phyloP scores from a whole-genome alignment of 2,797 vertebrate species.

The Gymnothorax reevesii region DNA sequence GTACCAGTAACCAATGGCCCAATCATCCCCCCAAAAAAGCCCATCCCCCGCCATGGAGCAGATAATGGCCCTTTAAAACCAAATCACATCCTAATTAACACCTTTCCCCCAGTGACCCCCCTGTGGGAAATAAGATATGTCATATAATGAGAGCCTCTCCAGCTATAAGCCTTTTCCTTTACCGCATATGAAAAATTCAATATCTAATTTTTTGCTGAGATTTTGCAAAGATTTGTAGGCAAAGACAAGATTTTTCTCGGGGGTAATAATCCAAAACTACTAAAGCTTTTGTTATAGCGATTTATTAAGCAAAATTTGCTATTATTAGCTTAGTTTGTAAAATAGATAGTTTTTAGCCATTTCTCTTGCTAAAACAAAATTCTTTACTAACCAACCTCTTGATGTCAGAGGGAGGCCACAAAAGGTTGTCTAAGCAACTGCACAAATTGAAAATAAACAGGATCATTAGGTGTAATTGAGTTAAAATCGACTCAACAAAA shows the following conservation, averaged over 20 bases:
- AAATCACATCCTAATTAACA: slow-evolving; percentile 23
- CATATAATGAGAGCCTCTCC: background rate
- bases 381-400: background rate
- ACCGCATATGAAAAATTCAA: background rate
- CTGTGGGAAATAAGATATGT: background rate
- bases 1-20: slow-evolving; percentile 7
- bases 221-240: background rate
- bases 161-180: background rate
- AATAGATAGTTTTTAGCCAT: background rate
- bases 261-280: background rate
- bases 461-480: slow-evolving; percentile 20
- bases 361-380: background rate
- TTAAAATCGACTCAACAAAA: slow-evolving; percentile 20
- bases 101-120: background rate
- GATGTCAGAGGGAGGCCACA: background rate
- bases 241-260: background rate
- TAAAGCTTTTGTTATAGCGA: background rate
- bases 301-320: background rate
- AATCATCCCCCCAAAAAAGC: slow-evolving; percentile 9
- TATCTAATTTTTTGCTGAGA: background rate
- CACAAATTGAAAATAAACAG: slow-evolving; percentile 15
- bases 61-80: background rate
- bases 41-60: background rate
- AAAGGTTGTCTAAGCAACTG: slow-evolving; percentile 21
- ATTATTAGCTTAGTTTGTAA: too few relatives aligned